These are phyloP conservation scores for Phaetusa simplex DNA, from an alignment of 2,113 vertebrate species.

Conservation along the genomic window DNA sequence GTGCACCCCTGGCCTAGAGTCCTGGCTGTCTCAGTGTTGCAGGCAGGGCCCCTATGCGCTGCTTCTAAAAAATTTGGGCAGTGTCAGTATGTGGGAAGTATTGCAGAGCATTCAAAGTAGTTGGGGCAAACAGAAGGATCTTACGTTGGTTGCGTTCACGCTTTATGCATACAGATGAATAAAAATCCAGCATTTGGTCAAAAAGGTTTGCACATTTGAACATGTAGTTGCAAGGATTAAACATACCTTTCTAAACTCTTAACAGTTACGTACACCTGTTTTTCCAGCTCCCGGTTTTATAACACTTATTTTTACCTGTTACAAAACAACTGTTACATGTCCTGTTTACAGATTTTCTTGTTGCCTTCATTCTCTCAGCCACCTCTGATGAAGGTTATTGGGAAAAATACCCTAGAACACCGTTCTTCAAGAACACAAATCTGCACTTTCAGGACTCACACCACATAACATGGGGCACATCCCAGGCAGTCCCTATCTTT, in stretches of 20 bases:
- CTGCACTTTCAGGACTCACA: background rate
- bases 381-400: background rate
- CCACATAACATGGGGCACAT: background rate
- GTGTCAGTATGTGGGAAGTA: background rate
- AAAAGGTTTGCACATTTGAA: background rate
- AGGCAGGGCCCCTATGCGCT: fast-evolving
- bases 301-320: background rate
- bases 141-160: background rate
- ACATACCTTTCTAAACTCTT: background rate
- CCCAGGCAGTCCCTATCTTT: background rate
- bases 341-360: background rate
- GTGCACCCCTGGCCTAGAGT: background rate
- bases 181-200: background rate
- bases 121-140: background rate
- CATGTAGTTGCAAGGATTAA: background rate
- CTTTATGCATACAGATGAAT: background rate
- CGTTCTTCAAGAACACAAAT: background rate
- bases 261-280: background rate
- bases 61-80: fast-evolving
- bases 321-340: background rate
- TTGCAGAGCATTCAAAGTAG: background rate
- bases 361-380: background rate
- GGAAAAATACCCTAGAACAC: background rate
- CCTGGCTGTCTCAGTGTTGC: background rate
- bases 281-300: background rate